Base-by-base conservation (phyloP, 2,113 vertebrate species). In the Onychostoma macrolepis region DNA sequence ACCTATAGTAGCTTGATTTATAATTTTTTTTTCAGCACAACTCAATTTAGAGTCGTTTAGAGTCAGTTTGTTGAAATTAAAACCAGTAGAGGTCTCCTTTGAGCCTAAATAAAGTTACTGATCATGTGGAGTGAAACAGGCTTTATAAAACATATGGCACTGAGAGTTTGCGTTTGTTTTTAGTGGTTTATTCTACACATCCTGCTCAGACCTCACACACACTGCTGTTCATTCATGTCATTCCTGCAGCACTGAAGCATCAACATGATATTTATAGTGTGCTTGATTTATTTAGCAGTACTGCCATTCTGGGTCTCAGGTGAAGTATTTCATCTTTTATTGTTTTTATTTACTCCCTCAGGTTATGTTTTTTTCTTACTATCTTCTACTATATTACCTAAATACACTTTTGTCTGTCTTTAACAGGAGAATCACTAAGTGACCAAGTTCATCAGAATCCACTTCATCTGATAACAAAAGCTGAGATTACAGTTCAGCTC, bases 381-480 rank as follows among this genome's bases (percentile, higher is more conserved):
- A n/a, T n/a, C n/a, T n/a, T n/a, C n/a, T n/a, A n/a, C n/a, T n/a
- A n/a, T n/a, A n/a, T n/a, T n/a, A n/a, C n/a, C n/a, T n/a, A n/a
- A n/a, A n/a, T n/a, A 33, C 33, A 33, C 33, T 26, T 63, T 11
- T 5, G 10, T 28, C 61, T 30, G 28, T 19, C 11, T 4, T 38
- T 7, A 43, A 77, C 53, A 84, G 86, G 67, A 45, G 10, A 87
- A 19, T 74, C 28, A 33, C n/a, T 45, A 19, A 67, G 79, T 58
- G 72, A 79, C 30, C 11, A 87, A 7, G 65, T 88, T 45, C 7
- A 67, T 78, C 90, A 90, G 65, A 72, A n/a, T 58, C 88, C 86
- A 21, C 10, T 69, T 41, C 58, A 80, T 58, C n/a, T 88, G n/a
- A 12, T 90, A 36, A 71, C 11, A 30, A 26, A 36, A 0, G n/a